phyloP scores from a whole-genome alignment of 2,888 invertebrate genomes.

The Limnephilus rhombicus region DNA sequence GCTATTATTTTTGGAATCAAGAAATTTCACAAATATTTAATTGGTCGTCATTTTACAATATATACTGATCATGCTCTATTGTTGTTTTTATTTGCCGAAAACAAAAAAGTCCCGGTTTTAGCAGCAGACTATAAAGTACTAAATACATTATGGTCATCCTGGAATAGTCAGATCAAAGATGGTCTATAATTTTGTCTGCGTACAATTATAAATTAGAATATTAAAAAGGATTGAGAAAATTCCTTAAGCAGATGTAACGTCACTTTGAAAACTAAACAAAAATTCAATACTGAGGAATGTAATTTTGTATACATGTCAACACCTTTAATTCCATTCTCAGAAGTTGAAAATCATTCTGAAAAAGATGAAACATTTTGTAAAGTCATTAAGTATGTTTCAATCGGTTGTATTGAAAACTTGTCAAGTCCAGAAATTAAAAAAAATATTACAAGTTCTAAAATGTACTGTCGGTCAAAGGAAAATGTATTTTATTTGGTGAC shows the following conservation, averaged over 20 bases:
- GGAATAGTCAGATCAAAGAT: too few species aligned
- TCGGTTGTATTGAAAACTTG: neutral
- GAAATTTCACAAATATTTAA: neutral
- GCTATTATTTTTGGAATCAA: too few species aligned
- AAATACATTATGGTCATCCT: too few species aligned
- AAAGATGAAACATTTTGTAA: neutral
- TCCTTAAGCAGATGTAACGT: neutral
- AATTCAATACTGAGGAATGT: neutral
- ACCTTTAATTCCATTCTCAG: too few species aligned
- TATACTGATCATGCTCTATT: neutral
- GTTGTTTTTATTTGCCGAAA: neutral
- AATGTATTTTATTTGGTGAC: too few species aligned
- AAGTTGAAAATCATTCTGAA: too few species aligned
- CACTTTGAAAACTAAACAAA: neutral
- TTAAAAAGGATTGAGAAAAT: neutral
- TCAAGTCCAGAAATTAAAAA: neutral
- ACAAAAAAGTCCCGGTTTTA: neutral
- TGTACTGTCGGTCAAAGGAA: too few species aligned
- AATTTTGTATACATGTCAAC: too few species aligned
- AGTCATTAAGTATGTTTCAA: neutral
- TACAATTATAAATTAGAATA: constrained; percentile 3
- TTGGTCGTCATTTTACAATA: neutral
- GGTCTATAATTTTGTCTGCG: neutral
- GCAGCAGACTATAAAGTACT: neutral
- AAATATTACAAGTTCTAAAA: neutral